A percentile compares a stretch with the other conserved stretches of the same genome.
Evolutionary conservation across 2,888 invertebrate species (phyloP).

Genomic region (Ametastegia equiseti): DNA sequence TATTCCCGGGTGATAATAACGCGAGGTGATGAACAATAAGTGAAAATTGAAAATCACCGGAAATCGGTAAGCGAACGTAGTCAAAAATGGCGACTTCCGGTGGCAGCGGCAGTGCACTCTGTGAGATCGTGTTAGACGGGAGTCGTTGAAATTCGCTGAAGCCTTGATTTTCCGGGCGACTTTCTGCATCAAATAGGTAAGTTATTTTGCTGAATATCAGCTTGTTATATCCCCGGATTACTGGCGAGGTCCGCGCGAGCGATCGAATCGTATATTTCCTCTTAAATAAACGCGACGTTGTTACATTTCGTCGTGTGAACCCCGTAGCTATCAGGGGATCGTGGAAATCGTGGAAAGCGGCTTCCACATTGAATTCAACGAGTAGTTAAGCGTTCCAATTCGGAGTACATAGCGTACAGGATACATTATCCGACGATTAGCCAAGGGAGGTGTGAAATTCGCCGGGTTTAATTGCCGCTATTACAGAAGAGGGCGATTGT

Average conservation of each 20-base stretch:
- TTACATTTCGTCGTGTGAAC: conserved; percentile 64
- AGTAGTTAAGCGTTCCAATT: not conserved
- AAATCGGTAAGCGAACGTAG: conserved; percentile 56
- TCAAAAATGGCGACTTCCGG: conserved; percentile 72
- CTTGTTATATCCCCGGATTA: not conserved
- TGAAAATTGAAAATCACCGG: conserved; percentile 45
- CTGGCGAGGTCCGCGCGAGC: too few relatives aligned
- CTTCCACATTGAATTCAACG: conserved; percentile 33
- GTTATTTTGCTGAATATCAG: conserved; percentile 55
- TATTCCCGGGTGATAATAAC: not conserved
- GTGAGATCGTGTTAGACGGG: conserved; percentile 74
- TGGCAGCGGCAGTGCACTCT: conserved; percentile 73
- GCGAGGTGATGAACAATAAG: not conserved
- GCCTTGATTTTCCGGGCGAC: conserved; percentile 72
- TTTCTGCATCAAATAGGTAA: conserved; percentile 73
- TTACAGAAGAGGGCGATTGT: not conserved
- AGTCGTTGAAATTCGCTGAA: conserved; percentile 72
- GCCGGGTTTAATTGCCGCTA: not conserved
- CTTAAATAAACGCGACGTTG: conserved; percentile 42
- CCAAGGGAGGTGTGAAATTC: not conserved
- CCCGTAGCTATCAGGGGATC: conserved; percentile 64
- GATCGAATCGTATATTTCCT: not conserved
- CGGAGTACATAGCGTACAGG: not conserved
- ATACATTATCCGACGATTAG: not conserved
- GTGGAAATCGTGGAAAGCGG: conserved; percentile 38